Evolutionary conservation across 2,797 vertebrate species (phyloP).

Genomic region (Halcyon smyrnensis): DNA sequence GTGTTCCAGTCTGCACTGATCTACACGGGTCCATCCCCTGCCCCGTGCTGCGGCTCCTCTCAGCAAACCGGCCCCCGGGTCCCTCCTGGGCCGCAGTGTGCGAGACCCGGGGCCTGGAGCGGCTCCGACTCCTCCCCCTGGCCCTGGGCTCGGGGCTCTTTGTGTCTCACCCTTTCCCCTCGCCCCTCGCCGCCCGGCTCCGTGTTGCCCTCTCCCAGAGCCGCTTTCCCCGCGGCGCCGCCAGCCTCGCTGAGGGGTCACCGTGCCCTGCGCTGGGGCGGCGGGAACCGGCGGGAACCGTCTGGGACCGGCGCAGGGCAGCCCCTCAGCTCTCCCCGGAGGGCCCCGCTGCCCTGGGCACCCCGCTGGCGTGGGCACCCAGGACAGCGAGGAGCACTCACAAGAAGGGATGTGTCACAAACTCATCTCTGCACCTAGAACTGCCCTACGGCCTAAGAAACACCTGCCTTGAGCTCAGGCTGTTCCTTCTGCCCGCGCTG

Average conservation of each 20-base stretch:
- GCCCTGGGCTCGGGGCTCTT: rapidly evolving
- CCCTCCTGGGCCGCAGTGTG: rapidly evolving
- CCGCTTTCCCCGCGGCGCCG: rapidly evolving
- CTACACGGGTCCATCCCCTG: not conserved
- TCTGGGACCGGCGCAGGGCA: rapidly evolving
- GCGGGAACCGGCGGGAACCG: not conserved
- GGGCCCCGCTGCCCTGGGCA: not conserved
- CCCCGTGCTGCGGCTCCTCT: rapidly evolving
- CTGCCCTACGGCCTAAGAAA: not conserved
- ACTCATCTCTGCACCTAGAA: not conserved
- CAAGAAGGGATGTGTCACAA: too few relatives aligned
- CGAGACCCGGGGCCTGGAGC: not conserved
- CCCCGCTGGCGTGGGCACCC: too few relatives aligned
- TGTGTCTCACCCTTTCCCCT: not conserved
- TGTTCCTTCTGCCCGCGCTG: not conserved
- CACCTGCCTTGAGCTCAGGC: too few relatives aligned
- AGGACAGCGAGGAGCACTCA: rapidly evolving
- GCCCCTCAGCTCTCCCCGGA: not conserved
- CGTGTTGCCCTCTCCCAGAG: rapidly evolving
- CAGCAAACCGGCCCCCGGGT: not conserved
- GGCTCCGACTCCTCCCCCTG: not conserved
- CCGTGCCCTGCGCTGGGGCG: not conserved
- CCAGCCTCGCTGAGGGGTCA: not conserved
- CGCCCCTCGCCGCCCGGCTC: rapidly evolving
- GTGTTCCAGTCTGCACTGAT: not conserved